Percentiles rank a stretch among this genome's conserved stretches.
Evolutionary conservation across 2,797 vertebrate species (phyloP).

Genomic region (Ibycter americanus): DNA sequence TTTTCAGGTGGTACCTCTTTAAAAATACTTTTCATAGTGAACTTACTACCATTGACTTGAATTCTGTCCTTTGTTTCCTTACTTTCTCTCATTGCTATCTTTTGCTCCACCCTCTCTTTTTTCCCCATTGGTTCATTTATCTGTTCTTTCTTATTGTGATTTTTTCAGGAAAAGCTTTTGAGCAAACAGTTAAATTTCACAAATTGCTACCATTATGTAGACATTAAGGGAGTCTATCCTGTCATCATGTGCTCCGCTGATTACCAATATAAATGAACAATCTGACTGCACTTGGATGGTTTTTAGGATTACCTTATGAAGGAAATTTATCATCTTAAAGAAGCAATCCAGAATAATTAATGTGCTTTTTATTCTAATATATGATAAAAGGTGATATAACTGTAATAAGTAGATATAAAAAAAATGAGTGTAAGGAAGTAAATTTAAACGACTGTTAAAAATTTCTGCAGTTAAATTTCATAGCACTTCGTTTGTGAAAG

Average conservation of each 20-base stretch:
- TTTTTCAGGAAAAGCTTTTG: not conserved
- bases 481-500: not conserved
- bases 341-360: not conserved
- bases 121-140: not conserved
- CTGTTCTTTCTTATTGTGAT: not conserved
- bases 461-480: not conserved
- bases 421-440: not conserved
- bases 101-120: not conserved
- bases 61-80: not conserved
- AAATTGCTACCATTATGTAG: not conserved
- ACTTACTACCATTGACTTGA: not conserved
- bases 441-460: not conserved
- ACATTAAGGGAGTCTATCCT: not conserved
- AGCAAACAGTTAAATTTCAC: not conserved
- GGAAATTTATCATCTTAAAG: not conserved
- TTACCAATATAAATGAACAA: not conserved
- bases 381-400: not conserved
- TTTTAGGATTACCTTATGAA: not conserved
- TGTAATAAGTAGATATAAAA: not conserved
- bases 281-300: not conserved
- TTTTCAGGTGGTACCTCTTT: not conserved
- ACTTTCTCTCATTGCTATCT: not conserved
- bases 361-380: not conserved
- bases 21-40: not conserved
- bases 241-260: not conserved